Conservation (phyloP, 1,140 invertebrate species). For the Drosophila sucinea region DNA sequence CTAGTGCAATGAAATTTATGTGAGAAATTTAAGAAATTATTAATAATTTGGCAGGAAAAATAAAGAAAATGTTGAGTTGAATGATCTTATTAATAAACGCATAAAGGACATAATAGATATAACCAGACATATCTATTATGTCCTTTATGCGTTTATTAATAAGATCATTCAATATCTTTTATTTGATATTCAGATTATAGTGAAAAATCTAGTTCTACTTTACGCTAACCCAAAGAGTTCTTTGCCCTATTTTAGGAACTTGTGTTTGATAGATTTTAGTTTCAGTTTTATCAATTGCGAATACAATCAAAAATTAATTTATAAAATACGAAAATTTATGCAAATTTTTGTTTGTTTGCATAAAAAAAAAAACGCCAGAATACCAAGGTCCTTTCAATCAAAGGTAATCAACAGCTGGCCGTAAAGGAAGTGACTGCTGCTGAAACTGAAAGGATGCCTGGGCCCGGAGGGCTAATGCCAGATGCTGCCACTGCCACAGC, state of each 20-base stretch:
- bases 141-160: too few species aligned
- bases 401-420: constrained; percentile 76
- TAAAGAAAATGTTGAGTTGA: too few species aligned
- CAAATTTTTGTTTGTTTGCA: constrained; percentile 22
- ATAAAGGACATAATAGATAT: too few species aligned
- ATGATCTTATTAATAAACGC: too few species aligned
- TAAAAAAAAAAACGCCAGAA: constrained; percentile 1
- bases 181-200: too few species aligned
- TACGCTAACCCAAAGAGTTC: too few species aligned
- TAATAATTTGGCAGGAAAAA: too few species aligned
- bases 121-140: too few species aligned
- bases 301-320: background rate
- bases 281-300: background rate
- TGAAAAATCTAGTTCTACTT: too few species aligned
- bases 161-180: too few species aligned
- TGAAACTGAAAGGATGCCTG: constrained; percentile 10
- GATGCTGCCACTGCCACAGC: constrained; percentile 29
- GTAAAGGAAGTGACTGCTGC: constrained; percentile 70
- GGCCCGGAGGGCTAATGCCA: constrained; percentile 47
- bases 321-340: constrained; percentile 15
- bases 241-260: background rate
- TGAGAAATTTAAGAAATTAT: too few species aligned
- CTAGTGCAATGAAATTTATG: too few species aligned
- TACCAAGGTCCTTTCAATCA: constrained; percentile 12
- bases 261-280: background rate